These are phyloP conservation scores for Drosophila sechellia DNA, from an alignment of 1,140 invertebrate species.

Conservation along the genomic window DNA sequence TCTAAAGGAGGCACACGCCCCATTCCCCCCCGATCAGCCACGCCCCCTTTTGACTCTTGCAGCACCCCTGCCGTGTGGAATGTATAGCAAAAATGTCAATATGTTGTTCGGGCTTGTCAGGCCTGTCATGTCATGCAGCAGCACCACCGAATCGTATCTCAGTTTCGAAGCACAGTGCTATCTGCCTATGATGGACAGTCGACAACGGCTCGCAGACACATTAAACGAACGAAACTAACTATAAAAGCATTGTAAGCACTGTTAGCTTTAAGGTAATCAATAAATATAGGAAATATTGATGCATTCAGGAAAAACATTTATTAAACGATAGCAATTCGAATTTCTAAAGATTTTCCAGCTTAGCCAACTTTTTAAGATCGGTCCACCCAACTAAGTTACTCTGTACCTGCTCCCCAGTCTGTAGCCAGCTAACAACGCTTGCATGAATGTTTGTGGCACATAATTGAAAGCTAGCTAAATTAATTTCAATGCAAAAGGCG, in stretches of 20 bases:
- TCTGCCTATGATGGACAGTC: background rate
- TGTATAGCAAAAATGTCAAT: constrained; percentile 83
- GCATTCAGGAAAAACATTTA: background rate
- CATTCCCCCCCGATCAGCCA: constrained; percentile 2
- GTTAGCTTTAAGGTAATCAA: background rate
- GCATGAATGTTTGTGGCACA: constrained; percentile 82
- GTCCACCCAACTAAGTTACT: background rate
- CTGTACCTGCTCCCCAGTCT: constrained; percentile 32
- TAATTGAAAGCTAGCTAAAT: constrained; percentile 83
- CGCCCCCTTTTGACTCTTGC: constrained; percentile 16
- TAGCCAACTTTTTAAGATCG: background rate
- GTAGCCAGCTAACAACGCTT: constrained; percentile 16
- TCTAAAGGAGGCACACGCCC: constrained; percentile 14
- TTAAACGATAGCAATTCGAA: no score
- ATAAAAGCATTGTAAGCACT: background rate
- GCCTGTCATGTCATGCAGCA: constrained; percentile 75
- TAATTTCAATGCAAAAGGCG: constrained; percentile 80
- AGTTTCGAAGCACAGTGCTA: constrained; percentile 46
- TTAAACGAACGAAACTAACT: background rate
- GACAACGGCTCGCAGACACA: background rate
- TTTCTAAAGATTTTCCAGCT: background rate
- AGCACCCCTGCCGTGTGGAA: constrained; percentile 66
- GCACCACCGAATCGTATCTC: constrained; percentile 69
- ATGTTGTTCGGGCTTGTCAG: constrained; percentile 79
- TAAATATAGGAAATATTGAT: no score